These are phyloP conservation scores for Tolmerus cingulatus DNA, from an alignment of 2,888 invertebrate genomes.

Conservation along the genomic window DNA sequence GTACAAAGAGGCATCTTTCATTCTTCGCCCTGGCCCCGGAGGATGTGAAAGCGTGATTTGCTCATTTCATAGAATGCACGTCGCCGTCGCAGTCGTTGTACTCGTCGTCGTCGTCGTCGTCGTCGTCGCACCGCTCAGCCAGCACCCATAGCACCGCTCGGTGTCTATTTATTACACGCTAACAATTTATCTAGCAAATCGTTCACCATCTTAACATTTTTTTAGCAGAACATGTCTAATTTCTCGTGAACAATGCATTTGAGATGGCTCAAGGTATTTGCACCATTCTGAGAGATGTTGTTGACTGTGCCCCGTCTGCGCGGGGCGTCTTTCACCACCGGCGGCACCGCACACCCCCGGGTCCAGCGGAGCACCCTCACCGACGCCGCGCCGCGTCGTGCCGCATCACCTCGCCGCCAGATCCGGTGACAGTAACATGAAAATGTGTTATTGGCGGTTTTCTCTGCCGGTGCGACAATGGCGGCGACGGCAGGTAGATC, in stretches of 20 bases:
- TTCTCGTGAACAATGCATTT: constrained; percentile 33
- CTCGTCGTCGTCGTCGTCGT: not conserved
- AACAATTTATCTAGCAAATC: constrained; percentile 32
- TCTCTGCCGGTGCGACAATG: not conserved
- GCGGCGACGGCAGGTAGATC: not conserved
- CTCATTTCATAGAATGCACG: constrained; percentile 31
- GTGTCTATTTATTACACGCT: constrained; percentile 23
- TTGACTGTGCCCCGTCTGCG: not conserved
- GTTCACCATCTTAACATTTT: not conserved
- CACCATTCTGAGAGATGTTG: not conserved
- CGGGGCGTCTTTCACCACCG: not conserved
- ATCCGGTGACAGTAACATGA: not conserved
- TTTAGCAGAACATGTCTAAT: constrained; percentile 38
- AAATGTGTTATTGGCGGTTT: not conserved
- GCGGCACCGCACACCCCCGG: not conserved
- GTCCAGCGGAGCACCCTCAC: too few species aligned
- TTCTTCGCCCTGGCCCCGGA: not conserved
- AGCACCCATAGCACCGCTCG: not conserved
- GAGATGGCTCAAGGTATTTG: constrained; percentile 5
- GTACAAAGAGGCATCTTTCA: constrained; percentile 25
- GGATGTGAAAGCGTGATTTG: constrained; percentile 31
- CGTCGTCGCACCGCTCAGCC: not conserved
- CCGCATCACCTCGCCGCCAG: not conserved
- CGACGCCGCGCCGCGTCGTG: not conserved
- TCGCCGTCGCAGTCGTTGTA: not conserved